These are phyloP conservation scores for Epizoanthus stellaris DNA, from an alignment of 92 coral and sea anemone species.

Conservation along the genomic window DNA sequence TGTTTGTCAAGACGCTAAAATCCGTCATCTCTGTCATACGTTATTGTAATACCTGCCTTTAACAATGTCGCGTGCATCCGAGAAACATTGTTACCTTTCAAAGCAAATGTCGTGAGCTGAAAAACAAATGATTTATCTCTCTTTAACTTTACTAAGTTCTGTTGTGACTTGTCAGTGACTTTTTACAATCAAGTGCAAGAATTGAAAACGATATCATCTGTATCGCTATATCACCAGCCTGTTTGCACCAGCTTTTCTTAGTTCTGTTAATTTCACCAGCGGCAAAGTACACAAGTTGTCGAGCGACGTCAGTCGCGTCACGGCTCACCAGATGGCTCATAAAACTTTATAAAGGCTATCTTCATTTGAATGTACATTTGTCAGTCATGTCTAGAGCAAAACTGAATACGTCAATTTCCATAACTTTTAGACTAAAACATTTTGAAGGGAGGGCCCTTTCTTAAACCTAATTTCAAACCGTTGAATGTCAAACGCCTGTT, in stretches of 20 bases:
- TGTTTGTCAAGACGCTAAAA: background rate
- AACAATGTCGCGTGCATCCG: background rate
- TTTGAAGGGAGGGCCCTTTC: background rate
- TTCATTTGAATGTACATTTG: background rate
- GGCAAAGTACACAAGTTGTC: slow-evolving; percentile 13
- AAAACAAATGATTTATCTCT: background rate
- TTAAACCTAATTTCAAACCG: background rate
- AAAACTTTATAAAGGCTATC: slow-evolving; percentile 6
- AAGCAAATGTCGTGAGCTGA: background rate
- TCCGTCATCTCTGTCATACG: background rate
- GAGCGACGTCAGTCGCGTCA: slow-evolving; percentile 12
- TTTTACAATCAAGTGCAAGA: background rate
- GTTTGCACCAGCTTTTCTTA: slow-evolving; percentile 10
- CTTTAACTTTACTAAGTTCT: background rate
- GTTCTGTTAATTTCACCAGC: slow-evolving; percentile 11
- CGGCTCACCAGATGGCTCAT: slow-evolving; percentile 13
- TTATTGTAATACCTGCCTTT: background rate
- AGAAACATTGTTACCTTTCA: background rate
- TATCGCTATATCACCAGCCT: background rate
- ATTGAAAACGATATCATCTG: slow-evolving; percentile 18
- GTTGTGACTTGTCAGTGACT: background rate
- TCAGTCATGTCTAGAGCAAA: slow-evolving; percentile 1
- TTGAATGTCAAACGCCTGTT: background rate
- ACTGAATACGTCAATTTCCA: slow-evolving; percentile 1
- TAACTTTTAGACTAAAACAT: background rate